phyloP scores from a whole-genome alignment of 2,888 invertebrate species.

The Thymelicus sylvestris region DNA sequence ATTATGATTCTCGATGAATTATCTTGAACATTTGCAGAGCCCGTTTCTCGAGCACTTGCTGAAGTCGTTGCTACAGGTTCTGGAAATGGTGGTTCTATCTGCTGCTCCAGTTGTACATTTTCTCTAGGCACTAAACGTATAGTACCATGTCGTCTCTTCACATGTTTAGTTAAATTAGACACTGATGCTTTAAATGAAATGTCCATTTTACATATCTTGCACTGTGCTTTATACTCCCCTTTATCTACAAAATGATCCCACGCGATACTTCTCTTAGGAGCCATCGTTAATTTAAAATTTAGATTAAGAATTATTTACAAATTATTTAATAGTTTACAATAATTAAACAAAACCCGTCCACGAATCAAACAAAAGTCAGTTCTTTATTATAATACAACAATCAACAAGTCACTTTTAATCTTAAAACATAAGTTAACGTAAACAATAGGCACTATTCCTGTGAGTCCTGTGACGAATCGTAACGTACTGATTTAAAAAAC shows the following conservation, averaged over 20 bases:
- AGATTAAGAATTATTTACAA: too few relatives aligned
- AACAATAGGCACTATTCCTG: too few relatives aligned
- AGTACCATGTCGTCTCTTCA: slow-evolving; percentile 37
- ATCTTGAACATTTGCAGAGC: neutral
- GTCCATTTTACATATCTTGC: slow-evolving; percentile 40
- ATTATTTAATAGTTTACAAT: too few relatives aligned
- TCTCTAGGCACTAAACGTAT: slow-evolving; percentile 35
- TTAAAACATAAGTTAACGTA: too few relatives aligned
- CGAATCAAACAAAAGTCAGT: too few relatives aligned
- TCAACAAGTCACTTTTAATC: too few relatives aligned
- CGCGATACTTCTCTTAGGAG: slow-evolving; percentile 38
- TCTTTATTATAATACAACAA: too few relatives aligned
- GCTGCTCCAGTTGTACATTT: neutral
- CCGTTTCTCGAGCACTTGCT: neutral
- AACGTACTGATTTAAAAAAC: too few relatives aligned
- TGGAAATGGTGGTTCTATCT: neutral
- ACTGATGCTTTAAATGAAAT: slow-evolving; percentile 30
- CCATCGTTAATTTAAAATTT: neutral
- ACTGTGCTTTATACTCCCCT: slow-evolving; percentile 38
- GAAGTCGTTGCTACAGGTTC: neutral
- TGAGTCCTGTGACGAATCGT: too few relatives aligned
- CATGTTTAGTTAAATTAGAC: slow-evolving; percentile 39
- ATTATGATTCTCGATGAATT: neutral
- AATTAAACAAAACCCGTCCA: too few relatives aligned
- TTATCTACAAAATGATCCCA: slow-evolving; percentile 42